Percentiles rank a stretch among this genome's conserved stretches.
Evolutionary conservation across 2,113 vertebrate species (phyloP).

Genomic region (Oryzias woworae): DNA sequence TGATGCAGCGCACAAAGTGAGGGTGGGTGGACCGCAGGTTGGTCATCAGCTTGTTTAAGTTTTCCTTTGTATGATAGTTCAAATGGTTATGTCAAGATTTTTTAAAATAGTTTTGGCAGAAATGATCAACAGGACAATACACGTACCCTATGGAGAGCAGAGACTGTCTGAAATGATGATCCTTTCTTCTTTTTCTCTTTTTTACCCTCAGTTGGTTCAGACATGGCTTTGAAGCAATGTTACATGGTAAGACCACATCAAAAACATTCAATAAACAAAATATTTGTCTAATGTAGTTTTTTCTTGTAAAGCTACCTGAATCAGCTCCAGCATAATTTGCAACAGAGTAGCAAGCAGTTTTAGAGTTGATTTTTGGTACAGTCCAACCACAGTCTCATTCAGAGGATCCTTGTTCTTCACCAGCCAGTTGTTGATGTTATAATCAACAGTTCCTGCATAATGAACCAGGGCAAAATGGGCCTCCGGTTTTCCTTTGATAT

Average conservation of each 20-base stretch:
- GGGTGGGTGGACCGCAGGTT: conserved; percentile 91
- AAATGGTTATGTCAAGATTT: background rate
- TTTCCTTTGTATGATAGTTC: conserved; percentile 57
- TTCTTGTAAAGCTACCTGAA: conserved; percentile 61
- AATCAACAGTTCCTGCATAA: conserved; percentile 88
- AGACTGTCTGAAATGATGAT: conserved; percentile 93
- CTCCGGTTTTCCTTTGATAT: conserved; percentile 82
- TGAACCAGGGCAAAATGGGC: conserved; percentile 84
- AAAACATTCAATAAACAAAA: too few species aligned
- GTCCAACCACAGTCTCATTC: conserved; percentile 85
- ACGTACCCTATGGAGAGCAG: conserved; percentile 86
- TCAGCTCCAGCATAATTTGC: conserved; percentile 82
- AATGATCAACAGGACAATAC: background rate
- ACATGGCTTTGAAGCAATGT: conserved; percentile 8
- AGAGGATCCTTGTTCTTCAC: conserved; percentile 90
- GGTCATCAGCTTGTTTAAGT: conserved; percentile 94
- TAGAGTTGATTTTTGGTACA: conserved; percentile 86
- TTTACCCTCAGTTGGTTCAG: conserved; percentile 52
- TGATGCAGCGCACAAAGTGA: conserved; percentile 93
- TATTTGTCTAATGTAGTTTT: too few species aligned
- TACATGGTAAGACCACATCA: background rate
- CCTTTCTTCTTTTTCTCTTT: conserved; percentile 91
- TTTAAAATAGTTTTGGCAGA: conserved; percentile 15
- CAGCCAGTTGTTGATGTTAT: conserved; percentile 87
- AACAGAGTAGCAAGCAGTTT: conserved; percentile 81